Base-by-base conservation (phyloP, 2,888 invertebrate genomes). In the Osmoderma eremita region DNA sequence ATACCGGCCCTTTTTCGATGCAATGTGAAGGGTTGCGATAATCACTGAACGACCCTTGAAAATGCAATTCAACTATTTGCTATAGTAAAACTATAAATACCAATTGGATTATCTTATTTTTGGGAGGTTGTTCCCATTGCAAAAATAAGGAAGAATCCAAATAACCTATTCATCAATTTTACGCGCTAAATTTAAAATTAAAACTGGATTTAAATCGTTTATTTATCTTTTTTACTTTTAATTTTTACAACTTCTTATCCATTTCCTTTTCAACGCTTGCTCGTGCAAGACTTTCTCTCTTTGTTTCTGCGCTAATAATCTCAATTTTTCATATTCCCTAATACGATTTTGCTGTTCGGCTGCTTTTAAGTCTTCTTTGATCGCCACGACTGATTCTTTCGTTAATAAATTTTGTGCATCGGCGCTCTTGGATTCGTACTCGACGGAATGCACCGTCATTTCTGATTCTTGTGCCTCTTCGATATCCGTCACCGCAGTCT, bases 401-500 rank as follows among this genome's bases (percentile, higher is more conserved):
- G 22, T 53, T 22, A 41, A 18, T 17, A 50, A 20, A 30, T 2
- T 30, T 8, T 1, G 5, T 13, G 13, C 18, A 10, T 41, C 36
- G 2, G n/a, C 51, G 13, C 18, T 30, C 6, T 39, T 30, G 30
- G 30, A 18, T 22, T 54, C 30, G 4, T 24, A 10, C n/a, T 41
- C 18, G 17, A 39, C 13, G 13, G 17, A 50, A 1, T 17, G 15
- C 17, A 20, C 12, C 5, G 10, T n/a, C 39, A 53, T 13, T 24
- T 58, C 58, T 0, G 50, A 22, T 39, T 54, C 38, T 17, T 42
- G 12, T 0, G 20, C n/a, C 13, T 24, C 39, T 39, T 42, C 62
- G 12, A 65, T 38, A 18, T 68, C 70, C 1, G 75, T 71, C 30
- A 75, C 61, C 5, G 70, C 45, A 20, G 72, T 65, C 17, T 68